A percentile compares a stretch with the other conserved stretches of the same genome.
phyloP scores from a whole-genome alignment of 2,797 vertebrate genomes.

The Valencia hispanica region DNA sequence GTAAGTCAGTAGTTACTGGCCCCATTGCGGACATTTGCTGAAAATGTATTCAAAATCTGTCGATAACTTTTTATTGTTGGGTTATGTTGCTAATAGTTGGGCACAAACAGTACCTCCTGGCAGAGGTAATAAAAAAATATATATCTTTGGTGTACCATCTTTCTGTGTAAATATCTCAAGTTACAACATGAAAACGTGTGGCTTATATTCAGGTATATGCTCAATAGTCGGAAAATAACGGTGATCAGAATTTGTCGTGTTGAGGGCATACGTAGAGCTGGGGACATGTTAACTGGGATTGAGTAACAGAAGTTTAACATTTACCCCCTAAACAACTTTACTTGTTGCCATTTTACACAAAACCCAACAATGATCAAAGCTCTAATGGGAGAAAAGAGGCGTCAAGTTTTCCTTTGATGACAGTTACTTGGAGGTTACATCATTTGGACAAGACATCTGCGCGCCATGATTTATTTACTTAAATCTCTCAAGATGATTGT shows the following conservation, averaged over 20 bases:
- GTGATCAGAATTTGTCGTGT: not conserved
- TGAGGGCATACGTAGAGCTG: not conserved
- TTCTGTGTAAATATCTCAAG: no score
- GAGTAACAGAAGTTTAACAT: not conserved
- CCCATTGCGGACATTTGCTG: no score
- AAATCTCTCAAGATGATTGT: conserved; percentile 1
- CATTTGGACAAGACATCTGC: conserved; percentile 23
- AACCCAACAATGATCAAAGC: conserved; percentile 30
- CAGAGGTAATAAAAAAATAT: no score
- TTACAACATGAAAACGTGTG: no score
- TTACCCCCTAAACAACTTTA: not conserved
- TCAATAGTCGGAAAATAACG: no score
- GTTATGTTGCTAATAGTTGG: no score
- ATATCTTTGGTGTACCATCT: no score
- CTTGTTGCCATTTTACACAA: conserved; percentile 35
- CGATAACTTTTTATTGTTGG: no score
- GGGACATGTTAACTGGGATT: not conserved
- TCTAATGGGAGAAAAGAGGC: conserved; percentile 3
- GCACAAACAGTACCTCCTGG: no score
- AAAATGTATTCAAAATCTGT: no score
- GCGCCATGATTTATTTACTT: conserved; percentile 13
- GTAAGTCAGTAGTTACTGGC: no score
- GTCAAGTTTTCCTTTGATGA: conserved; percentile 35
- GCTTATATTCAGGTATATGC: no score
- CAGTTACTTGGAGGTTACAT: conserved; percentile 15